Evolutionary conservation across 2,888 invertebrate genomes (phyloP), one percentile per base, ranked within the genome.

Genomic region (Pristionchus exspectatus): DNA sequence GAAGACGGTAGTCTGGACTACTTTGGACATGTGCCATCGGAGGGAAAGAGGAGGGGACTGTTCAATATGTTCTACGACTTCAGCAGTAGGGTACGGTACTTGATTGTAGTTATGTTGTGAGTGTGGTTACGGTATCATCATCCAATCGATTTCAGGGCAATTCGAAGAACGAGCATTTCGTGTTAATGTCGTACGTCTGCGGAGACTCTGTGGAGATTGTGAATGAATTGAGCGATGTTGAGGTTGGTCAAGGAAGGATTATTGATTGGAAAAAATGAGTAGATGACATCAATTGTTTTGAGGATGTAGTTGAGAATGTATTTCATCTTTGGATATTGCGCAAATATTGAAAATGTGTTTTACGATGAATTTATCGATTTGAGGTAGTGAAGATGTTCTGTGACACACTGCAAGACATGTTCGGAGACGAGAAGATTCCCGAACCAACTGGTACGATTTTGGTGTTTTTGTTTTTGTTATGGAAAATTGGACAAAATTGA

Each of bases 21-120:
- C 91, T 96, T 96, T 93, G 96, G 96, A 21, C 94, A 95, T 88
- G 95, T 96, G 5, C 95, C 95, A 2, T 92, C 93, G 30, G 90
- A 90, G 7, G 93, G 92, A 30, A 91, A 93, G 3, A 92, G 93
- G 59, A 91, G 95, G 54, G 96, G 96, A 4, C 92, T 95, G 27
- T 96, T 96, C 94, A 95, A 95, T 91, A 95, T 96, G 72, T 96
- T 96, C 92, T 95, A 96, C 92, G 96, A 96, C 92, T 93, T 96
- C 85, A 94, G 95, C 1, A 92, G 93, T n/a, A 90, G 93, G 90
- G 95, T 95, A 90, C 56, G 54, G 30, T 24, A 24, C 21, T 77
- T 59, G 9, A 18, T 24, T 18, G 56, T 56, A 56, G 56, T 18
- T 18, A 3, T 18, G 24, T 2, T 18, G 14, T 59, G 18, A 59